Evolutionary conservation across 92 coral and sea anemone genomes (phyloP).

Genomic region (Epizoanthus stellaris): DNA sequence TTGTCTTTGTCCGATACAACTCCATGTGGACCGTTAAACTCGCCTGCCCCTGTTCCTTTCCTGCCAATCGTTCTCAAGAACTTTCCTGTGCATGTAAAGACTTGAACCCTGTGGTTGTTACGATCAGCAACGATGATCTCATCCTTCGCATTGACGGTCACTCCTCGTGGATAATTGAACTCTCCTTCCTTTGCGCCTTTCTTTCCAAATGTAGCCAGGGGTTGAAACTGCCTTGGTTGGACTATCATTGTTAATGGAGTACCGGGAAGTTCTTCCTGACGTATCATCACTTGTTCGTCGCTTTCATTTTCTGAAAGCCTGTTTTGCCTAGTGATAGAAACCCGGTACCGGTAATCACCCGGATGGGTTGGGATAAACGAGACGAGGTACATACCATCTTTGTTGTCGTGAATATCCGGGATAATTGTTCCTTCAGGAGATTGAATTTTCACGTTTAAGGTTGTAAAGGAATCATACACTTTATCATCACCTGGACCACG

Average conservation of each 20-base stretch:
- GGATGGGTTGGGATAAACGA: constrained; percentile 15
- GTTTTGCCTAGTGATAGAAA: constrained; percentile 17
- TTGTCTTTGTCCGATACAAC: constrained; percentile 2
- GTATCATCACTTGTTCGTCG: not conserved
- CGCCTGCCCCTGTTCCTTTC: constrained; percentile 27
- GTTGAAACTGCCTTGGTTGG: constrained; percentile 19
- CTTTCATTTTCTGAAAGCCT: constrained; percentile 5
- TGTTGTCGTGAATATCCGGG: constrained; percentile 19
- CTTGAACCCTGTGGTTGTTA: constrained; percentile 28
- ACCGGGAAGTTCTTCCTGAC: not conserved
- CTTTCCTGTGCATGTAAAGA: constrained; percentile 10
- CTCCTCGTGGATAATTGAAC: constrained; percentile 28
- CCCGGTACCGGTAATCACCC: constrained; percentile 3
- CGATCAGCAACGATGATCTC: constrained; percentile 27
- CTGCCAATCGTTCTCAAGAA: constrained; percentile 5
- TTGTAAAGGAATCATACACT: too few species aligned
- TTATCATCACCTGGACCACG: too few species aligned
- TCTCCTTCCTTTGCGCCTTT: constrained; percentile 11
- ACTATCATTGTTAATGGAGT: constrained; percentile 38
- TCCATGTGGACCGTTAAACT: constrained; percentile 29
- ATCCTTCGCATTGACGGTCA: constrained; percentile 26
- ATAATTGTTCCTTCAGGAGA: not conserved
- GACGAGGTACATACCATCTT: constrained; percentile 34
- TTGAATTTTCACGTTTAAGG: not conserved
- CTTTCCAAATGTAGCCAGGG: constrained; percentile 6